A percentile compares a stretch with the other conserved stretches of the same genome.
Evolutionary conservation across 1,140 invertebrate genomes (phyloP).

Genomic region (Arion vulgaris): DNA sequence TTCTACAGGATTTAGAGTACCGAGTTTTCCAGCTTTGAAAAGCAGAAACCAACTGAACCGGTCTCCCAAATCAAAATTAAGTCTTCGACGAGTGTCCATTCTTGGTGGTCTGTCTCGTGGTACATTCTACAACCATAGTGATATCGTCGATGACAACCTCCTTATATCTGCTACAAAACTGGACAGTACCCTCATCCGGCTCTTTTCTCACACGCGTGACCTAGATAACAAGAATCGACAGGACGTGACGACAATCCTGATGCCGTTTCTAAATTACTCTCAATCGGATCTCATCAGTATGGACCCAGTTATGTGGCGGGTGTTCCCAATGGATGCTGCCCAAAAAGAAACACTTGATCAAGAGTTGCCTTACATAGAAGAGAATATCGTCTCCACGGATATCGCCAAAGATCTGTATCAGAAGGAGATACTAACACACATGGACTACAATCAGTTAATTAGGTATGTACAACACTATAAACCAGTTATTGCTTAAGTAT

Average conservation of each 20-base stretch:
- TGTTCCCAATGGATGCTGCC: slow-evolving; percentile 19
- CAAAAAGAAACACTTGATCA: slow-evolving; percentile 27
- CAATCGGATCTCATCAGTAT: slow-evolving; percentile 31
- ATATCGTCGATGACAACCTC: slow-evolving; percentile 25
- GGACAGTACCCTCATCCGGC: slow-evolving; percentile 27
- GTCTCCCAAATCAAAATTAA: no score
- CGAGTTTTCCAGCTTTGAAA: no score
- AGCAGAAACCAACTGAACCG: neutral
- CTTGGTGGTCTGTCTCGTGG: no score
- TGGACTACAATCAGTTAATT: slow-evolving; percentile 16
- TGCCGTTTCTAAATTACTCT: slow-evolving; percentile 17
- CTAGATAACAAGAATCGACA: neutral
- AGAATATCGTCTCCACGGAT: neutral
- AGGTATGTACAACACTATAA: neutral
- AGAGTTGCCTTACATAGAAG: slow-evolving; percentile 24
- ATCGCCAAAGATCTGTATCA: neutral
- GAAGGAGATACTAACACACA: slow-evolving; percentile 11
- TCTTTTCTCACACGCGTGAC: slow-evolving; percentile 16
- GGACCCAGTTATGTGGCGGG: slow-evolving; percentile 25
- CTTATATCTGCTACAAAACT: slow-evolving; percentile 24
- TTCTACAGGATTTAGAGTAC: no score
- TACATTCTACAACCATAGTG: slow-evolving; percentile 8
- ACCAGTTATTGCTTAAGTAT: no score
- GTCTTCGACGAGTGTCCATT: no score
- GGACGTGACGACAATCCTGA: neutral